These are phyloP conservation scores for Epinephelus coioides DNA, from an alignment of 2,797 vertebrate genomes.

Conservation along the genomic window DNA sequence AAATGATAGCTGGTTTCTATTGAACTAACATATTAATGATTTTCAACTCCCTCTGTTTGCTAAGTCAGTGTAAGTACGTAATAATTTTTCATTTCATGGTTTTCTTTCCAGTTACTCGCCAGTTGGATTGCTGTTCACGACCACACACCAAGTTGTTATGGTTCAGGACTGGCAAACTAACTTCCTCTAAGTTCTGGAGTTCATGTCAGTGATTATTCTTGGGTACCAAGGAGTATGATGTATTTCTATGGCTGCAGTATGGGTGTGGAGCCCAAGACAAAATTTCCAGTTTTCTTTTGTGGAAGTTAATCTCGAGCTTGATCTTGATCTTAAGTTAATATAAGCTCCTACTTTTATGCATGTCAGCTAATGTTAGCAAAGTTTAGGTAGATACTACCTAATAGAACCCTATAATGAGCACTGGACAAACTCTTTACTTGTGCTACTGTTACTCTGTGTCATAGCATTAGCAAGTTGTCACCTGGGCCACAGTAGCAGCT, in stretches of 20 bases:
- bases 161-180: background rate
- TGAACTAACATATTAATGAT: background rate
- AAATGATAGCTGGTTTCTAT: background rate
- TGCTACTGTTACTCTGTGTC: background rate
- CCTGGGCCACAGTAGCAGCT: too few species aligned
- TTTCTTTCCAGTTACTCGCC: slow-evolving; percentile 15
- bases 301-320: too few species aligned
- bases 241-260: too few species aligned
- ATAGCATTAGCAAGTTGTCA: background rate
- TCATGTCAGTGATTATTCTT: background rate
- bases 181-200: background rate
- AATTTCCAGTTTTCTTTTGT: too few species aligned
- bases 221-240: background rate
- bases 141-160: background rate
- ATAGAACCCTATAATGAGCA: too few species aligned
- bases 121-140: background rate
- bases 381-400: too few species aligned
- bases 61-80: background rate
- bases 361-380: background rate
- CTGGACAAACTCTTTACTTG: background rate
- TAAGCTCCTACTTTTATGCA: too few species aligned
- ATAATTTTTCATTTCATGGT: background rate
- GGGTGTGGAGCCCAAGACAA: too few species aligned
- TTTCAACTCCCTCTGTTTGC: background rate
- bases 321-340: too few species aligned